phyloP scores from a whole-genome alignment of 1,140 invertebrate species.

The Spodoptera frugiperda region DNA sequence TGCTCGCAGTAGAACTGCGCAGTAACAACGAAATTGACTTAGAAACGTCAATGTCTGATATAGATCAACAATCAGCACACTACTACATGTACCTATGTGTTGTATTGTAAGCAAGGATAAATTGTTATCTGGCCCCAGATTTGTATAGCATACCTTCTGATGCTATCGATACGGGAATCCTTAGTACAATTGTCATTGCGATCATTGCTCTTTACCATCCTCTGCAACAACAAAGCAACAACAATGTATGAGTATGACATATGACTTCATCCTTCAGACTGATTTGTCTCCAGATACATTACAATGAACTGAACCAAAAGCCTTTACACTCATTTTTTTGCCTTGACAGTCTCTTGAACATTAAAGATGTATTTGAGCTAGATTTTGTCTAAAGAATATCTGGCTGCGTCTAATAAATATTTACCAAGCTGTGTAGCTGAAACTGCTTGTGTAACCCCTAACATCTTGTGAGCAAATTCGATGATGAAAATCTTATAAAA shows the following conservation, averaged over 20 bases:
- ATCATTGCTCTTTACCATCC: slow-evolving; percentile 3
- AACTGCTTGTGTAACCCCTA: too few species aligned
- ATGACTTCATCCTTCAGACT: background rate
- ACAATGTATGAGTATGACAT: background rate
- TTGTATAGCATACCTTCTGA: background rate
- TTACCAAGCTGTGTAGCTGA: too few species aligned
- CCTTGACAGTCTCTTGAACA: too few species aligned
- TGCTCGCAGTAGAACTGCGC: background rate
- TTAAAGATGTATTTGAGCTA: too few species aligned
- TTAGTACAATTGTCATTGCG: slow-evolving; percentile 17
- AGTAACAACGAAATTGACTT: slow-evolving; percentile 6
- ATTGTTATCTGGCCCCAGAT: slow-evolving; percentile 20
- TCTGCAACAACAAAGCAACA: slow-evolving; percentile 4
- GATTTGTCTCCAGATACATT: background rate
- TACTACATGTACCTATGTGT: background rate
- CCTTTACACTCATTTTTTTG: too few species aligned
- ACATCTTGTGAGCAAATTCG: too few species aligned
- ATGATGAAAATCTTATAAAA: too few species aligned
- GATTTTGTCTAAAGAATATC: too few species aligned
- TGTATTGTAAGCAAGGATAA: slow-evolving; percentile 9
- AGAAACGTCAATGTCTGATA: slow-evolving; percentile 27
- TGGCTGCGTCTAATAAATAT: too few species aligned
- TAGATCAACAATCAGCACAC: slow-evolving; percentile 6
- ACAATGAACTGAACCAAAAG: background rate
- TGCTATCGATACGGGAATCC: slow-evolving; percentile 6